Conservation (phyloP, 2,797 vertebrate genomes). For the Ptychobarbus kaznakovi region DNA sequence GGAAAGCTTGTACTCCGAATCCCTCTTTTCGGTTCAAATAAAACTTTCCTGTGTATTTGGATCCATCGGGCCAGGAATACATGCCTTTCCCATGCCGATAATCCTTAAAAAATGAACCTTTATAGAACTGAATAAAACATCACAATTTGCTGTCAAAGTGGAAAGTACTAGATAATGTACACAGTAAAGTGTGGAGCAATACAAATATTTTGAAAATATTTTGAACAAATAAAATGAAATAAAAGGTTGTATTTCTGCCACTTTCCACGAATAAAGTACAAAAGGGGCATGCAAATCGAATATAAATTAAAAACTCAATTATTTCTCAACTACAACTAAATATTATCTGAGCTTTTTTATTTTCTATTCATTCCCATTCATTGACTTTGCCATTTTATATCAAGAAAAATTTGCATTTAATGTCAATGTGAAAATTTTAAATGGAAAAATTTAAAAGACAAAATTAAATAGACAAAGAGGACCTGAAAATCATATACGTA, state of each 20-base stretch:
- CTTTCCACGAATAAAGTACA: neutral
- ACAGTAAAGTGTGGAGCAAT: neutral
- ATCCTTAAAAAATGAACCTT: constrained; percentile 85
- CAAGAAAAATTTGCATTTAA: neutral
- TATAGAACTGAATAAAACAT: constrained; percentile 75
- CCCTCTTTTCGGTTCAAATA: constrained; percentile 88
- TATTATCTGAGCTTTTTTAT: neutral
- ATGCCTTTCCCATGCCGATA: constrained; percentile 81
- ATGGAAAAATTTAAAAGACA: neutral
- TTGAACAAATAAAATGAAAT: neutral
- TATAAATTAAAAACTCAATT: neutral
- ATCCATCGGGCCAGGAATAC: constrained; percentile 84
- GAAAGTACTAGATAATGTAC: neutral
- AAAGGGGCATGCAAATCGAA: neutral
- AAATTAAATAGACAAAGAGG: neutral
- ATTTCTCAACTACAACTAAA: neutral
- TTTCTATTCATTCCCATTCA: neutral
- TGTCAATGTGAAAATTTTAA: neutral
- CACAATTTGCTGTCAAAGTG: constrained; percentile 18
- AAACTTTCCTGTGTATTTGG: constrained; percentile 83
- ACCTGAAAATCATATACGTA: neutral
- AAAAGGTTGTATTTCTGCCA: neutral
- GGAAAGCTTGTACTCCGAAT: constrained; percentile 78
- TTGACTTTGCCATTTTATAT: neutral
- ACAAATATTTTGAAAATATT: neutral